A percentile compares a stretch with the other conserved stretches of the same genome.
These are phyloP conservation scores for Pollachius pollachius DNA, from an alignment of 2,113 vertebrate species.

Conservation along the genomic window DNA sequence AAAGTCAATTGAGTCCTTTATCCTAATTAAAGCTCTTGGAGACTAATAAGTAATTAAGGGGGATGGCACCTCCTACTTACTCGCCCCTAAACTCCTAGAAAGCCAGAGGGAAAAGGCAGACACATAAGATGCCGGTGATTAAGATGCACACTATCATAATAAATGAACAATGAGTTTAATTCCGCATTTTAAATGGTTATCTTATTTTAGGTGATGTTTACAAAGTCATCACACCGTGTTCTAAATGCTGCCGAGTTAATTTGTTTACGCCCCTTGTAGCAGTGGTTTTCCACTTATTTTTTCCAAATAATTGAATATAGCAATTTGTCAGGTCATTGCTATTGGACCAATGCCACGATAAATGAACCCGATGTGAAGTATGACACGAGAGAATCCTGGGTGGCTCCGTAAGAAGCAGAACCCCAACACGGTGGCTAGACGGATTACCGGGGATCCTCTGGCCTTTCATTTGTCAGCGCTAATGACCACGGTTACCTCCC, in stretches of 20 bases:
- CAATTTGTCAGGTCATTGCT: neutral
- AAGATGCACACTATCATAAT: too few species aligned
- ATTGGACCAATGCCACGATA: constrained; percentile 16
- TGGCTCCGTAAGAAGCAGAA: constrained; percentile 28
- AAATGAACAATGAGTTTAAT: too few species aligned
- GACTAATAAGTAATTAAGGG: too few species aligned
- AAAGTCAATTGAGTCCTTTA: too few species aligned
- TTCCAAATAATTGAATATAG: neutral
- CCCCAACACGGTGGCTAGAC: constrained; percentile 38
- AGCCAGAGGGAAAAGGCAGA: too few species aligned
- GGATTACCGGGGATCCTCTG: constrained; percentile 44
- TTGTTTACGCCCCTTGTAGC: neutral
- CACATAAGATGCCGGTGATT: too few species aligned
- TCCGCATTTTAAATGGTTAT: too few species aligned
- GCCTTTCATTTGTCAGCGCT: constrained; percentile 60
- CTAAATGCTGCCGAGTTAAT: neutral
- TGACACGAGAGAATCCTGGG: constrained; percentile 14
- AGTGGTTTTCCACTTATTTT: neutral
- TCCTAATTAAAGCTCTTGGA: too few species aligned
- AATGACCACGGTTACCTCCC: constrained; percentile 61
- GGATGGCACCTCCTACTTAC: too few species aligned
- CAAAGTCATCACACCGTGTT: neutral
- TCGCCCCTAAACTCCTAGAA: too few species aligned
- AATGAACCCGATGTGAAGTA: constrained; percentile 17
- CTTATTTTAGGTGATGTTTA: neutral